Percentiles rank a stretch among this genome's conserved stretches.
phyloP scores from a whole-genome alignment of 2,888 invertebrate species.

The Falcaria lacertinaria region DNA sequence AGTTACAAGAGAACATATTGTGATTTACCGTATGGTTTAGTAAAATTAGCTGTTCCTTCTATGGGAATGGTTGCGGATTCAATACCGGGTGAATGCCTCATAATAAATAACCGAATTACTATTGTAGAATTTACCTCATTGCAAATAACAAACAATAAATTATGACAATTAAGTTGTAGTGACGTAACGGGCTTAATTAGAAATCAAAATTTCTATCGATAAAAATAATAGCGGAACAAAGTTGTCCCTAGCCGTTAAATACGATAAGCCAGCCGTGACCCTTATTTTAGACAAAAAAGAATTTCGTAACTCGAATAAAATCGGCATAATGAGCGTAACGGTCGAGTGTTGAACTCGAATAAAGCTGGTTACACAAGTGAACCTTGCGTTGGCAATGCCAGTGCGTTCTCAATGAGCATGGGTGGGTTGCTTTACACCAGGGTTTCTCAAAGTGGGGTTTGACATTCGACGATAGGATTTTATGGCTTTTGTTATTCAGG shows the following conservation, averaged over 20 bases:
- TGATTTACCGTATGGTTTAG: too few relatives aligned
- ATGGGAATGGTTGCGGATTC: too few relatives aligned
- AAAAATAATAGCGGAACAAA: neutral
- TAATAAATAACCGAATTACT: too few relatives aligned
- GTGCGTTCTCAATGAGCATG: conserved; percentile 14
- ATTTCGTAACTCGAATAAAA: neutral
- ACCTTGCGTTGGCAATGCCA: conserved; percentile 39
- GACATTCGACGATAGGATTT: too few relatives aligned
- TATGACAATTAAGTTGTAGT: neutral
- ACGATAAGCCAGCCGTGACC: neutral
- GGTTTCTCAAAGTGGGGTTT: too few relatives aligned
- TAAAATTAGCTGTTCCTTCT: too few relatives aligned
- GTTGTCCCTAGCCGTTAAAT: neutral
- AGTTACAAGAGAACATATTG: too few relatives aligned
- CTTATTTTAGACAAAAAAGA: neutral
- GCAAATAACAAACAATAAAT: too few relatives aligned
- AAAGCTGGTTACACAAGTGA: conserved; percentile 20
- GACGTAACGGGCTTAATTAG: neutral
- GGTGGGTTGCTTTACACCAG: neutral
- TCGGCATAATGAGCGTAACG: neutral
- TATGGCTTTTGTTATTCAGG: too few relatives aligned
- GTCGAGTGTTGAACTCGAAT: neutral
- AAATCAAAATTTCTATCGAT: neutral
- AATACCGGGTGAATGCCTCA: too few relatives aligned
- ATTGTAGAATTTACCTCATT: too few relatives aligned